Percentiles rank a stretch among this genome's conserved stretches.
These are phyloP conservation scores for Drosophila demipolita DNA, from an alignment of 2,888 invertebrate species.

Conservation along the genomic window DNA sequence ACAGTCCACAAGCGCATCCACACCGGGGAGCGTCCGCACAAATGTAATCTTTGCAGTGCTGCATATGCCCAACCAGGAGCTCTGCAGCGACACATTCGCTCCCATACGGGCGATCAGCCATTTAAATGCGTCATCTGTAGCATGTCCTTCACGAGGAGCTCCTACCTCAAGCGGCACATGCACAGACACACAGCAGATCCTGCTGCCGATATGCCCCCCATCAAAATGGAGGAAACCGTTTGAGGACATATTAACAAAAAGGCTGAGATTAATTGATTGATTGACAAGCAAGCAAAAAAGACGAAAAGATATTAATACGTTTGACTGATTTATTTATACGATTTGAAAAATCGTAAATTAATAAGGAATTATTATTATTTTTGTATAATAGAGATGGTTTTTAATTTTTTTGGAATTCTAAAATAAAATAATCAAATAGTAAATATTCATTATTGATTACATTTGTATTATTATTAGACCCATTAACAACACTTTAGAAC, in stretches of 20 bases:
- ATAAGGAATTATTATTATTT: slow-evolving; percentile 12
- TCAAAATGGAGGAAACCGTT: background rate
- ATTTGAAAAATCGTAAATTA: background rate
- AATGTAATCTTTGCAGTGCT: slow-evolving; percentile 39
- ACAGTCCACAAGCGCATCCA: slow-evolving; percentile 42
- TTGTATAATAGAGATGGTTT: background rate
- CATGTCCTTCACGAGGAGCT: slow-evolving; percentile 21
- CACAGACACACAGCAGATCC: slow-evolving; percentile 12
- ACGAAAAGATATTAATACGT: background rate
- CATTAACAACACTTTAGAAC: background rate
- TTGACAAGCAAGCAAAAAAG: background rate
- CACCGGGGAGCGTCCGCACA: slow-evolving; percentile 29
- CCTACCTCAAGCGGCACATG: slow-evolving; percentile 41
- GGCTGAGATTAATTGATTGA: background rate
- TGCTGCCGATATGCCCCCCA: background rate
- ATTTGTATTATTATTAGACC: slow-evolving; percentile 3
- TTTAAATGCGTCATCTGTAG: slow-evolving; percentile 37
- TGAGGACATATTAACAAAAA: background rate
- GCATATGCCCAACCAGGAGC: slow-evolving; percentile 35
- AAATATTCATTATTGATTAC: background rate
- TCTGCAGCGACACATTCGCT: slow-evolving; percentile 33
- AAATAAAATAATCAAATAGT: background rate
- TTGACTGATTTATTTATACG: slow-evolving; percentile 7
- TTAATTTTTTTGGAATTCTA: background rate
- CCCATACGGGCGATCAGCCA: slow-evolving; percentile 20